Base-by-base conservation (phyloP, 2,888 invertebrate species). In the Acleris holmiana region DNA sequence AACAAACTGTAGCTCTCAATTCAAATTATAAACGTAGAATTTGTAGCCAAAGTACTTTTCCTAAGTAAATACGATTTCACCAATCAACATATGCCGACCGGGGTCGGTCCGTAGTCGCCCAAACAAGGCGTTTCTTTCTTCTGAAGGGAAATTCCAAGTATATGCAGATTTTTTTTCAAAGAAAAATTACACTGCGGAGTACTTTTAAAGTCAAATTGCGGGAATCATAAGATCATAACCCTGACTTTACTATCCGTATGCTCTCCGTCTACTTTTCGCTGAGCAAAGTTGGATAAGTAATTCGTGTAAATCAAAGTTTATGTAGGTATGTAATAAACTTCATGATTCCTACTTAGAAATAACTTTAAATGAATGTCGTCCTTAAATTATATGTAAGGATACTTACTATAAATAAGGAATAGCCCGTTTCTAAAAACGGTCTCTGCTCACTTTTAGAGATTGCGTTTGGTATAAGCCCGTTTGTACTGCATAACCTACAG, bases 151-250 rank as follows among this genome's bases (percentile, higher is more conserved):
- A 51, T 63, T 58, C 25, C 47, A 63, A 57, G 47, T 19, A 44
- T 18, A 44, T 51, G 58, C 48, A 49, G 48, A 59, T 53, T 49
- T 59, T 21, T 59, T 54, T 54, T 54, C 48, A 59, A 49, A 54
- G 59, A 15, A 41, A 54, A 29, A 48, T 48, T 49, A 29, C 19
- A 49, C n/a, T 48, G 23, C 47, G 23, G 41, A 29, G 35, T 19
- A 54, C 46, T 55, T 55, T 55, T 55, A 44, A 60, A 60, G 49
- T 60, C 48, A 59, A 59, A 55, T 50, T 60, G 60, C 46, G 54
- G 29, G 55, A 60, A 46, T 65, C 48, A 44, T 35, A 49, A 54
- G n/a, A n/a, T n/a, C 2, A 44, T 35, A 49, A 54, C 53, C 29
- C 55, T 65, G 59, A 54, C 59, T 19, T 65, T 41, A 64, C 53